phyloP scores from a whole-genome alignment of 2,888 invertebrate species.

The Parnassius glacialis region DNA sequence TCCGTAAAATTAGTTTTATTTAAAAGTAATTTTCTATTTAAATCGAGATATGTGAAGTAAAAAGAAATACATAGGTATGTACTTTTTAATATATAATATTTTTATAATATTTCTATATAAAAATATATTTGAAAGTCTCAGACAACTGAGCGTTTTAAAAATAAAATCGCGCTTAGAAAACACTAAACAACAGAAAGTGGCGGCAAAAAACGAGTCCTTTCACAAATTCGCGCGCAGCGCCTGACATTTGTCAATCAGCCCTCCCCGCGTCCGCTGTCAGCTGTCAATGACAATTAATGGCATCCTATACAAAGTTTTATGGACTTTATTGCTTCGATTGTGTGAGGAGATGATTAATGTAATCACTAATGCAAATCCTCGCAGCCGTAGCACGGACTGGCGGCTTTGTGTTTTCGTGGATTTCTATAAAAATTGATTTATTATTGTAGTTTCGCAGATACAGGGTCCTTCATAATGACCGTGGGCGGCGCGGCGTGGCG shows the following conservation, averaged over 20 bases:
- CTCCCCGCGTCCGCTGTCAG: slow-evolving; percentile 59
- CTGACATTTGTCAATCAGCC: slow-evolving; percentile 79
- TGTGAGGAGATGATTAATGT: slow-evolving; percentile 75
- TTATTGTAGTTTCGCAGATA: slow-evolving; percentile 55
- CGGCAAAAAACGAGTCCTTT: slow-evolving; percentile 43
- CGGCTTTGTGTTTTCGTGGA: slow-evolving; percentile 59
- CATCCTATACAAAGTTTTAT: slow-evolving; percentile 74
- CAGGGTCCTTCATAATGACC: slow-evolving; percentile 45
- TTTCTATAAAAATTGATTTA: slow-evolving; percentile 74
- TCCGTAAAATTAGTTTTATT: too few species aligned
- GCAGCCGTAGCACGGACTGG: slow-evolving; percentile 57
- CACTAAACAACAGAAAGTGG: slow-evolving; percentile 41
- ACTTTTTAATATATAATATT: too few species aligned
- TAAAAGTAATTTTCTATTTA: too few species aligned
- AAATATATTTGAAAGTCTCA: slow-evolving; percentile 37
- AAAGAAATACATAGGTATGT: too few species aligned
- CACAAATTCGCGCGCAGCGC: slow-evolving; percentile 46
- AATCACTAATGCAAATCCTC: slow-evolving; percentile 79
- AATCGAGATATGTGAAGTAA: too few species aligned
- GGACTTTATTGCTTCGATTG: slow-evolving; percentile 73
- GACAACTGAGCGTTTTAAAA: slow-evolving; percentile 48
- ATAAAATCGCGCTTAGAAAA: slow-evolving; percentile 26
- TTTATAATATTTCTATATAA: too few species aligned
- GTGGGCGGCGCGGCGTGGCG: slow-evolving; percentile 46
- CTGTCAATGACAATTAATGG: slow-evolving; percentile 80